Base-by-base conservation (phyloP, 2,888 invertebrate species). In the Eupithecia exiguata region DNA sequence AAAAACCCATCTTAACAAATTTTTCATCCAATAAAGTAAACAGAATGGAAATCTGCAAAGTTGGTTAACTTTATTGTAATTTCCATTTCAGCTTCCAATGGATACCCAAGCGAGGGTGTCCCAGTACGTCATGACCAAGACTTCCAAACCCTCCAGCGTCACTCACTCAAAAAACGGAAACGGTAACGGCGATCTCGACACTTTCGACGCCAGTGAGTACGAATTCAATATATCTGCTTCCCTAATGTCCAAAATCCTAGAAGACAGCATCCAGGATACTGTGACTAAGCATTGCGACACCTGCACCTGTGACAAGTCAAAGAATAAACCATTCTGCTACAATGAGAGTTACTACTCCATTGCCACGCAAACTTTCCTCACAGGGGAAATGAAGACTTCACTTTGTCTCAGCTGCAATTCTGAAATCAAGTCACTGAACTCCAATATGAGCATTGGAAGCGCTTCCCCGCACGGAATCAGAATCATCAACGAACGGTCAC, bases 81-180 rank as follows among this genome's bases (percentile, higher is more conserved):
- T 30, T 1, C 10, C 65, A 36, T 94, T 95, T 73, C 93, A 99
- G 98, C 95, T 99, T 86, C 98, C 99, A 71, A 95, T 97, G 58
- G 99, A 99, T 90, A 96, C 98, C 49, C 99, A 99, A 94, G 96
- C 97, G 66, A 97, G 98, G 91, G 98, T 99, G 3, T 96, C 97
- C 43, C 96, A 96, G 43, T 97, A 97, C 86, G 95, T 97, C 72
- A 95, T 96, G 86, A 96, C 95, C 66, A 97, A 96, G 87, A 89
- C 93, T 53, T 82, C 90, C 1, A 93, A 92, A 74, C 87, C 89
- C 3, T 91, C 95, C 1, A 89, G 90, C 77, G 95, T 95, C 74
- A 84, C 89, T 35, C 91, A 90, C 63, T 89, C 92, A 7, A 92
- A 92, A 79, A 91, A 88, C 76, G 87, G 88, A 9, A 74, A 72